phyloP scores from a whole-genome alignment of 2,113 vertebrate species.

The Ammospiza caudacuta region DNA sequence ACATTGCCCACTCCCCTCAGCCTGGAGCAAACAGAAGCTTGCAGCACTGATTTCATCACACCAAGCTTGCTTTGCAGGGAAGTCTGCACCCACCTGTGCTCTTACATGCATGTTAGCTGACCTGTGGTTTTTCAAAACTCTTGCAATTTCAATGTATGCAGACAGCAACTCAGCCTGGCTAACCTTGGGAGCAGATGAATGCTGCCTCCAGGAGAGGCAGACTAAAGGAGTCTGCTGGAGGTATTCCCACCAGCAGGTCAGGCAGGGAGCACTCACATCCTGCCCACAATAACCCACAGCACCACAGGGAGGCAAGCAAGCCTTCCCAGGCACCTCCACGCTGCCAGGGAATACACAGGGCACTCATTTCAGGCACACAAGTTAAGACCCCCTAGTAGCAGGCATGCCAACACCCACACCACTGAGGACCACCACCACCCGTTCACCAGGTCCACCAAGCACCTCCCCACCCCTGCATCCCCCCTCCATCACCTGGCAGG shows the following conservation, averaged over 20 bases:
- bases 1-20: background rate
- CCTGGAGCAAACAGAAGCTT: background rate
- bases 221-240: background rate
- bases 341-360: background rate
- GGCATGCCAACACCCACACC: background rate
- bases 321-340: background rate
- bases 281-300: background rate
- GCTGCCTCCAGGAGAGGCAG: background rate
- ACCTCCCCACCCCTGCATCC: background rate
- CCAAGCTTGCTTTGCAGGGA: background rate
- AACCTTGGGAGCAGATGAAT: background rate
- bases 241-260: background rate
- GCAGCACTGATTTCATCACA: background rate
- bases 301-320: background rate
- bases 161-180: background rate
- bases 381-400: background rate
- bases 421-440: background rate
- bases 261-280: background rate
- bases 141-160: background rate
- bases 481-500: slow-evolving; percentile 78
- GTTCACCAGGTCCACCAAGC: background rate
- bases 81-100: background rate
- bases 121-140: background rate
- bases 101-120: background rate
- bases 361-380: background rate